Conservation (phyloP, 2,888 invertebrate genomes). For the Drosophila kanekoi region DNA sequence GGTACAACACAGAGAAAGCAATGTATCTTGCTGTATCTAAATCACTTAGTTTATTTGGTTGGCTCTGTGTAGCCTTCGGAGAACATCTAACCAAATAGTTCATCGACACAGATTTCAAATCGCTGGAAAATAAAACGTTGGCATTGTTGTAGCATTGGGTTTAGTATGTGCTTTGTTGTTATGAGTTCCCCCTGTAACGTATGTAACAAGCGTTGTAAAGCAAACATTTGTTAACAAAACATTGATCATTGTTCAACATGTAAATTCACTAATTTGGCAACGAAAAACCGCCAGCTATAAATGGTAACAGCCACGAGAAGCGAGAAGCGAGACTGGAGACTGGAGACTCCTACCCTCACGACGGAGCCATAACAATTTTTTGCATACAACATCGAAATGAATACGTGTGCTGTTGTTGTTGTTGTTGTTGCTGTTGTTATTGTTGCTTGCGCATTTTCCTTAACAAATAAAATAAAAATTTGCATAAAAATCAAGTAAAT, state of each 20-base stretch:
- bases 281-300: conserved; percentile 77
- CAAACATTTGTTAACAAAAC: conserved; percentile 81
- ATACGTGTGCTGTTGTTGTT: conserved; percentile 56
- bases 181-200: conserved; percentile 40
- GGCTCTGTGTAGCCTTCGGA: no score
- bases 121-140: conserved; percentile 30
- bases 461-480: conserved; percentile 77
- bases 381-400: conserved; percentile 75
- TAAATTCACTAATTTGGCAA: conserved; percentile 81
- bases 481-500: conserved; percentile 81
- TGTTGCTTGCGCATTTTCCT: conserved; percentile 58
- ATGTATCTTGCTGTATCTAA: no score
- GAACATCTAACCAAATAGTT: conserved; percentile 17
- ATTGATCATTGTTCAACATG: conserved; percentile 82
- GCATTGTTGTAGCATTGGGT: conserved; percentile 44
- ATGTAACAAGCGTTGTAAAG: conserved; percentile 68
- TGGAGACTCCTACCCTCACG: conserved; percentile 47
- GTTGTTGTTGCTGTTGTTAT: conserved; percentile 1
- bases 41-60: no score
- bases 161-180: conserved; percentile 54
- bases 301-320: conserved; percentile 69
- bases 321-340: conserved; percentile 37
- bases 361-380: conserved; percentile 68
- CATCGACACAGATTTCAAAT: conserved; percentile 41
- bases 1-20: no score